Percentiles rank a stretch among this genome's conserved stretches.
These are phyloP conservation scores for Eudasyphora cyanicolor DNA, from an alignment of 2,888 invertebrate genomes.

Conservation along the genomic window DNA sequence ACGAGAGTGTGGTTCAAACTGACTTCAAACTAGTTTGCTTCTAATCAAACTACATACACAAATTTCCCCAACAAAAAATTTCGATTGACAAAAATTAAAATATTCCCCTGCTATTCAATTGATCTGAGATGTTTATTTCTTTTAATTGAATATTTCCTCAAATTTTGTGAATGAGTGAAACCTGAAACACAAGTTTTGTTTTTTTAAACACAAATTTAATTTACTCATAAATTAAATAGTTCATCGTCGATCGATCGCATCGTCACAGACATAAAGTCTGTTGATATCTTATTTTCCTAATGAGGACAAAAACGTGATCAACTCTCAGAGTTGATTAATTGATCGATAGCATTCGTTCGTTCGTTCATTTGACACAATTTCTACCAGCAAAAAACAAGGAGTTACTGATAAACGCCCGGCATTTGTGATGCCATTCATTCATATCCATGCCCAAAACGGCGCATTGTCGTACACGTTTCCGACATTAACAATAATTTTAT, in stretches of 20 bases:
- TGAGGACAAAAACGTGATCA: slow-evolving; percentile 49
- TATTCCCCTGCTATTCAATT: not conserved
- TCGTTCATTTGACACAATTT: slow-evolving; percentile 41
- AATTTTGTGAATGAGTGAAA: slow-evolving; percentile 26
- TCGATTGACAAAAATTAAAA: too few relatives aligned
- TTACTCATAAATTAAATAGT: slow-evolving; percentile 32
- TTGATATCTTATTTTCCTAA: slow-evolving; percentile 1
- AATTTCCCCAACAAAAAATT: too few relatives aligned
- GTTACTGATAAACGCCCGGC: not conserved
- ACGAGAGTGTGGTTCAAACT: too few relatives aligned
- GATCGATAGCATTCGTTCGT: slow-evolving; percentile 19
- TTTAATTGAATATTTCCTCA: not conserved
- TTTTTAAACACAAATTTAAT: not conserved
- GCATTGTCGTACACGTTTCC: slow-evolving; percentile 52
- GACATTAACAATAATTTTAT: slow-evolving; percentile 58
- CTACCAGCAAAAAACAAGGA: not conserved
- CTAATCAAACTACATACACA: too few relatives aligned
- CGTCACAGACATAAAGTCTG: not conserved
- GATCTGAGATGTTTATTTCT: not conserved
- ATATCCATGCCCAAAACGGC: not conserved
- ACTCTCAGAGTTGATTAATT: slow-evolving; percentile 45
- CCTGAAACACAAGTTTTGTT: slow-evolving; percentile 11
- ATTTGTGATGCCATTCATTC: not conserved
- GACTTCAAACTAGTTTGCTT: not conserved
- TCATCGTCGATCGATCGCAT: not conserved